Evolutionary conservation across 2,888 invertebrate genomes (phyloP).

Genomic region (Troides helena): DNA sequence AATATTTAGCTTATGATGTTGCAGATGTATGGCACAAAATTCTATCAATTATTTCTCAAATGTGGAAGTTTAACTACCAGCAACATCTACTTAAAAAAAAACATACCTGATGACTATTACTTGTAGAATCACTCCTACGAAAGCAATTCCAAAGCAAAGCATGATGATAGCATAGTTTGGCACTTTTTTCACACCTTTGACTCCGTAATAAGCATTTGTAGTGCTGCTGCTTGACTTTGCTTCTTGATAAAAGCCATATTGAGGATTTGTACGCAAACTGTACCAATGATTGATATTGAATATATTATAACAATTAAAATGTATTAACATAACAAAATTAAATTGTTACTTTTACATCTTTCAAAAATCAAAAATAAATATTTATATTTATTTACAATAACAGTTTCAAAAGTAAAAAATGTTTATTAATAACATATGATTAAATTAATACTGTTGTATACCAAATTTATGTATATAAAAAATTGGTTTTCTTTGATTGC

Average conservation of each 20-base stretch:
- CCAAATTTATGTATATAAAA: too few species aligned
- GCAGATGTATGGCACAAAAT: not conserved
- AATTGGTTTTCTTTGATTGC: too few species aligned
- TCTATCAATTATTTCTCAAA: not conserved
- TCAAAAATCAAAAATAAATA: too few species aligned
- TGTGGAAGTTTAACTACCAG: not conserved
- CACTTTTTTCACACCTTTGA: constrained; percentile 79
- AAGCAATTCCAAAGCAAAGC: constrained; percentile 78
- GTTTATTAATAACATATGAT: too few species aligned
- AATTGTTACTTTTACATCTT: too few species aligned
- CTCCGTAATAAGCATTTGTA: constrained; percentile 81
- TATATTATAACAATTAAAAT: too few species aligned
- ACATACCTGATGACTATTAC: constrained; percentile 81
- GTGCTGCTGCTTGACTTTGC: constrained; percentile 35
- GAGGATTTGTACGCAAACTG: constrained; percentile 46
- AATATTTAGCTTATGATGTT: too few species aligned
- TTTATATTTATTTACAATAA: too few species aligned
- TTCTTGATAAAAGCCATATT: constrained; percentile 47
- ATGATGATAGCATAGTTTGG: constrained; percentile 82
- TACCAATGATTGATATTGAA: not conserved
- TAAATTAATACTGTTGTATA: too few species aligned
- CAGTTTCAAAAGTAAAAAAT: too few species aligned
- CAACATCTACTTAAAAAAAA: not conserved
- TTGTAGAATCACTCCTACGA: constrained; percentile 81
- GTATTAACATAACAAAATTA: too few species aligned